These are phyloP conservation scores for Camponotus vicinus DNA, from an alignment of 1,140 invertebrate genomes.

Conservation along the genomic window DNA sequence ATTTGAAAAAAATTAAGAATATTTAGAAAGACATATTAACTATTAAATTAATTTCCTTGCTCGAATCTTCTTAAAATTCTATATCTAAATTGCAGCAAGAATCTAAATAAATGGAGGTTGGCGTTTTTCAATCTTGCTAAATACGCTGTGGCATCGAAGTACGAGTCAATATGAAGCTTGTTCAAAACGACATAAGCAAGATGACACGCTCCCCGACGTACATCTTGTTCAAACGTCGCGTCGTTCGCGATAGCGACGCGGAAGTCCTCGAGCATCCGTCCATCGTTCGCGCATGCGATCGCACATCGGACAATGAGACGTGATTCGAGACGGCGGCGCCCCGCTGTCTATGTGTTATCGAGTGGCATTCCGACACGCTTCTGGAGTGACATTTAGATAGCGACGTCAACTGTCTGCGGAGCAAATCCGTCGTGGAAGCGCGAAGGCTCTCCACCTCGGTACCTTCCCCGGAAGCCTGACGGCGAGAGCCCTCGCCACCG, in stretches of 20 bases:
- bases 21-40: background rate
- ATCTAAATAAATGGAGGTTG: background rate
- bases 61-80: background rate
- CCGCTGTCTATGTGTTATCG: constrained; percentile 69
- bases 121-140: background rate
- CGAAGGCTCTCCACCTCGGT: constrained; percentile 74
- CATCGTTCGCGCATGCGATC: constrained; percentile 58
- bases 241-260: constrained; percentile 50
- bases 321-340: constrained; percentile 67
- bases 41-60: background rate
- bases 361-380: constrained; percentile 80
- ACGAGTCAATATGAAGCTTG: background rate
- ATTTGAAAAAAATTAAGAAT: constrained; percentile 18
- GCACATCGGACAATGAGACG: constrained; percentile 70
- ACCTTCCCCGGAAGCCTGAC: constrained; percentile 68
- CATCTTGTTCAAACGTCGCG: constrained; percentile 48
- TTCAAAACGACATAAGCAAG: constrained; percentile 38
- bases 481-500: constrained; percentile 71
- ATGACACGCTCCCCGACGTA: constrained; percentile 9
- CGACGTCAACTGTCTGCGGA: constrained; percentile 82
- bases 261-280: constrained; percentile 47
- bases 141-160: constrained; percentile 14
- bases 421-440: constrained; percentile 83
- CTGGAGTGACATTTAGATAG: constrained; percentile 83
- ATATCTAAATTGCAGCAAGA: background rate